These are phyloP conservation scores for Pollachius pollachius DNA, from an alignment of 2,113 vertebrate species.

Conservation along the genomic window DNA sequence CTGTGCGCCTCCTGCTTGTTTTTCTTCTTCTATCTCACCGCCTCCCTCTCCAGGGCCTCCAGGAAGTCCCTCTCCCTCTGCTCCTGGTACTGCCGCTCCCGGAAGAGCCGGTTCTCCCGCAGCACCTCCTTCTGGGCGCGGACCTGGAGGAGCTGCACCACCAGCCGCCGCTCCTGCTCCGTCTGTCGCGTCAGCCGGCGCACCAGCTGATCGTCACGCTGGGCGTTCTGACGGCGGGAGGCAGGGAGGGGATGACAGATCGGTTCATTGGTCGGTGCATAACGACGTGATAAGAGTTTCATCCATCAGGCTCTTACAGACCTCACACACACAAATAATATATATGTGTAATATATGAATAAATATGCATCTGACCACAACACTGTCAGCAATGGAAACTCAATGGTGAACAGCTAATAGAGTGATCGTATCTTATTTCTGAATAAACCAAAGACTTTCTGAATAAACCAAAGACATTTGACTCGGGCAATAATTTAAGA, in stretches of 20 bases:
- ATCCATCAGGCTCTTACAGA: no score
- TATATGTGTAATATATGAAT: no score
- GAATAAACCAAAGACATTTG: no score
- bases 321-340: no score
- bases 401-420: no score
- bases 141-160: constrained; percentile 85
- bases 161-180: constrained; percentile 85
- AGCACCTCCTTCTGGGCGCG: constrained; percentile 87
- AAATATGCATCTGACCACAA: no score
- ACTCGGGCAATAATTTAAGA: no score
- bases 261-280: background rate
- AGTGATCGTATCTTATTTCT: no score
- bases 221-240: constrained; percentile 70
- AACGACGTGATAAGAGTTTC: background rate
- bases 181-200: constrained; percentile 85
- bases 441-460: no score
- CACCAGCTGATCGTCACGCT: constrained; percentile 83
- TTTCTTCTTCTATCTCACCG: constrained; percentile 72
- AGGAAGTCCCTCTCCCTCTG: constrained; percentile 82
- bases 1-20: background rate
- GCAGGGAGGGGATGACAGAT: background rate
- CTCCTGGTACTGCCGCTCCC: constrained; percentile 86
- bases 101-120: constrained; percentile 83
- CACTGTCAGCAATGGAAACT: no score
- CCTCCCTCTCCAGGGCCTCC: constrained; percentile 85